A percentile compares a stretch with the other conserved stretches of the same genome.
These are phyloP conservation scores for Agrilus planipennis DNA, from an alignment of 1,140 invertebrate genomes.

Conservation along the genomic window DNA sequence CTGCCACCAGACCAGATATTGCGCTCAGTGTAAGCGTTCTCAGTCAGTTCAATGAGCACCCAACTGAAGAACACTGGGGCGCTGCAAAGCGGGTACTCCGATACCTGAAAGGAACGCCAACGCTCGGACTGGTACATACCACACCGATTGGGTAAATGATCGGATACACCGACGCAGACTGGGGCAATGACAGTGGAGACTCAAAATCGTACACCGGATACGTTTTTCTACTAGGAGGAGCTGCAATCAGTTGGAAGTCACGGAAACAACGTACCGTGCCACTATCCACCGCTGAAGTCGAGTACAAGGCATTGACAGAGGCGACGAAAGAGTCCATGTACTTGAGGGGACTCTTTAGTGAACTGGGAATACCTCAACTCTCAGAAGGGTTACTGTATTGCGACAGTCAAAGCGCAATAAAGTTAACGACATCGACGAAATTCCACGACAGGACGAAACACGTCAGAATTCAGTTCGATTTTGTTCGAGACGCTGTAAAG, in stretches of 20 bases:
- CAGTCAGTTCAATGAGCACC: not conserved
- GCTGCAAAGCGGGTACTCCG: not conserved
- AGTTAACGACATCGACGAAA: no score
- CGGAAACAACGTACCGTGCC: not conserved
- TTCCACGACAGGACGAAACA: no score
- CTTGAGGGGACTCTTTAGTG: not conserved
- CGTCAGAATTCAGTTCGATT: no score
- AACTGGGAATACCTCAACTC: no score
- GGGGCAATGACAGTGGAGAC: not conserved
- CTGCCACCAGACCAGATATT: conserved; percentile 33
- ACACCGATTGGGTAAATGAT: not conserved
- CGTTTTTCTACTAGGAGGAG: not conserved
- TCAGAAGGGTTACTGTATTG: no score
- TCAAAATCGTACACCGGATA: not conserved
- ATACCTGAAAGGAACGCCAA: not conserved
- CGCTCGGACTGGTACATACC: not conserved
- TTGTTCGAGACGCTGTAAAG: no score
- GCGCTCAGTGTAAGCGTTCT: conserved; percentile 25
- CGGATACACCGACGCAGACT: not conserved
- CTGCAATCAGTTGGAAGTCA: not conserved
- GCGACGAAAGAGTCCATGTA: not conserved
- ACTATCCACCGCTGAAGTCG: not conserved
- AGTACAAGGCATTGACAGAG: not conserved
- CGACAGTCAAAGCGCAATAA: no score
- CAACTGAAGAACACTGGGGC: not conserved